Conservation (phyloP, 2,113 vertebrate species). For the Microcebus jonahi region DNA sequence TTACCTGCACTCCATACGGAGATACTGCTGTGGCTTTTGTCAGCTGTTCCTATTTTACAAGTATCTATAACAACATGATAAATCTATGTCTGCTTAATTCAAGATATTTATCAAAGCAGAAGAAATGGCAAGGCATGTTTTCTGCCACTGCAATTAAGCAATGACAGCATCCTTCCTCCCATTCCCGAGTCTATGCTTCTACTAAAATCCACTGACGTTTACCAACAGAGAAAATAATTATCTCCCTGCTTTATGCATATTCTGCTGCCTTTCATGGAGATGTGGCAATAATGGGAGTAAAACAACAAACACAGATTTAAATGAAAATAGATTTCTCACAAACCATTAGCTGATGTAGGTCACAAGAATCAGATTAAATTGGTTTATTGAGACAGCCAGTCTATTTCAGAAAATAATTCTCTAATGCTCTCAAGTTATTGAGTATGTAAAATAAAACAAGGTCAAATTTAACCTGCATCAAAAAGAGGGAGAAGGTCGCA, state of each 20-base stretch:
- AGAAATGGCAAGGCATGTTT: neutral
- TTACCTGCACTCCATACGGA: neutral
- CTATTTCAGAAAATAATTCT: constrained; percentile 71
- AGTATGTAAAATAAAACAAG: constrained; percentile 68
- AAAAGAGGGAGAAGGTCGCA: neutral
- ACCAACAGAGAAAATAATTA: constrained; percentile 63
- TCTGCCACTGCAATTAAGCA: neutral
- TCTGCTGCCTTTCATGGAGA: constrained; percentile 54
- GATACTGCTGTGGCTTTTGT: neutral
- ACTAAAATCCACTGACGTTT: constrained; percentile 27
- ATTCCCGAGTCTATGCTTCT: constrained; percentile 50
- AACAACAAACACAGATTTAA: constrained; percentile 43
- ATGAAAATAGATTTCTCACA: constrained; percentile 71
- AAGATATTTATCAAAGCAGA: neutral
- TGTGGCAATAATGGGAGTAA: neutral
- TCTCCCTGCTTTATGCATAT: neutral
- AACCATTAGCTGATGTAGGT: constrained; percentile 65
- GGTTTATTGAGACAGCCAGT: constrained; percentile 61
- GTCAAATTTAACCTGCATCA: constrained; percentile 60
- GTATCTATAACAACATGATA: neutral
- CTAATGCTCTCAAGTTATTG: constrained; percentile 61
- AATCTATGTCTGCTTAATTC: neutral
- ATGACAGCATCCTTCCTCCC: neutral
- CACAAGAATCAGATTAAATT: constrained; percentile 66
- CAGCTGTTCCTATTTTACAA: neutral